Evolutionary conservation across 2,113 vertebrate species (phyloP).

Genomic region (Camelus dromedarius): DNA sequence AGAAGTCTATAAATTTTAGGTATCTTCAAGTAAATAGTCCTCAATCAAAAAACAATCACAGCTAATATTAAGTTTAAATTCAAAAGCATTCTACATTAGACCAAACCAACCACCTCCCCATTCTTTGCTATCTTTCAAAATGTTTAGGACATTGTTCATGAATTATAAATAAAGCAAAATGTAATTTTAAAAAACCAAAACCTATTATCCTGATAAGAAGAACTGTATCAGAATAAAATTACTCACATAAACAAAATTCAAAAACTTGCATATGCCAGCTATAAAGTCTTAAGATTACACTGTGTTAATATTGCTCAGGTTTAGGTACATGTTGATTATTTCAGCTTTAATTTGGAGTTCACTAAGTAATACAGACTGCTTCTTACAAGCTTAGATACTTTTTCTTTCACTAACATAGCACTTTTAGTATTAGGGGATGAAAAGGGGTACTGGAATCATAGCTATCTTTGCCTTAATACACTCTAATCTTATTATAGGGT

Average conservation of each 20-base stretch:
- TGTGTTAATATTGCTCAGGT: not conserved
- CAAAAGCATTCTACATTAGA: not conserved
- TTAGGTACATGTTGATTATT: not conserved
- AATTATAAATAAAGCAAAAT: constrained; percentile 39
- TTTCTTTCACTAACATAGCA: constrained; percentile 31
- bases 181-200: constrained; percentile 22
- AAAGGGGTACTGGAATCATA: constrained; percentile 18
- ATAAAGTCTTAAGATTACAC: not conserved
- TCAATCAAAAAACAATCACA: constrained; percentile 1
- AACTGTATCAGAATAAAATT: constrained; percentile 1
- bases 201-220: not conserved
- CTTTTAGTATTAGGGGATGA: not conserved
- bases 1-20: constrained; percentile 46
- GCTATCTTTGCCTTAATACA: constrained; percentile 72
- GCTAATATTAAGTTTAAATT: constrained; percentile 45
- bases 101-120: not conserved
- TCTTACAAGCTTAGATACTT: constrained; percentile 11
- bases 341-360: not conserved
- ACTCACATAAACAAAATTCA: constrained; percentile 29
- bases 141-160: not conserved
- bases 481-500: constrained; percentile 60
- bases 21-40: not conserved
- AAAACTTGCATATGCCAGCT: not conserved
- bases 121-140: not conserved
- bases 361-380: not conserved